Percentiles rank a stretch among this genome's conserved stretches.
Conservation (phyloP, 1,140 invertebrate species). For the Drosophila kikkawai region DNA sequence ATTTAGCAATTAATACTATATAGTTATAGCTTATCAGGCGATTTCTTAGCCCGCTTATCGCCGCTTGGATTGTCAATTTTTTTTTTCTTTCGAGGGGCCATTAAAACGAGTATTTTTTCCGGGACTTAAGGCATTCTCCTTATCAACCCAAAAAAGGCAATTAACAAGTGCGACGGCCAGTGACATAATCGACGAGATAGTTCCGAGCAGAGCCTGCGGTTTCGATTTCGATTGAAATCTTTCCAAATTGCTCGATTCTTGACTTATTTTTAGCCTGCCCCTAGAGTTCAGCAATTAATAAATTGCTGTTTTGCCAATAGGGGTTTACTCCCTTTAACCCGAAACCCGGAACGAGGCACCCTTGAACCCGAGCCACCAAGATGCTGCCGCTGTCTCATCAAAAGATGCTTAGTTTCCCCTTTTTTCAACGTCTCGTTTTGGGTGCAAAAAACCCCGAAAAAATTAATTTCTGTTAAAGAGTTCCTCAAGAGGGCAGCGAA, state of each 20-base stretch:
- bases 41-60: conserved; percentile 36
- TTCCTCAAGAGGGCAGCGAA: conserved; percentile 44
- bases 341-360: conserved; percentile 13
- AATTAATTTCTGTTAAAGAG: conserved; percentile 73
- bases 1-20: background rate
- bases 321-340: conserved; percentile 47
- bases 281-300: conserved; percentile 58
- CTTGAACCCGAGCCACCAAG: conserved; percentile 37
- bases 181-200: conserved; percentile 68
- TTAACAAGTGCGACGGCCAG: conserved; percentile 24
- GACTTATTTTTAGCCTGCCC: conserved; percentile 51
- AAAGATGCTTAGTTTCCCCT: conserved; percentile 58
- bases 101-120: conserved; percentile 46
- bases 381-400: conserved; percentile 22
- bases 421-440: conserved; percentile 46
- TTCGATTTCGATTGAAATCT: conserved; percentile 49
- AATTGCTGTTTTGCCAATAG: conserved; percentile 75
- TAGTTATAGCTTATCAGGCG: conserved; percentile 51
- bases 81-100: conserved; percentile 26
- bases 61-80: conserved; percentile 23
- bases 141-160: conserved; percentile 21
- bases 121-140: conserved; percentile 15
- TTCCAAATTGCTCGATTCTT: conserved; percentile 2
- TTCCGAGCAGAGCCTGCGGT: conserved; percentile 1
- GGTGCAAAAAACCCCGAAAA: conserved; percentile 50